Percentiles rank a stretch among this genome's conserved stretches.
These are phyloP conservation scores for Callyntrura guangdongensis DNA, from an alignment of 2,888 invertebrate species.

Conservation along the genomic window DNA sequence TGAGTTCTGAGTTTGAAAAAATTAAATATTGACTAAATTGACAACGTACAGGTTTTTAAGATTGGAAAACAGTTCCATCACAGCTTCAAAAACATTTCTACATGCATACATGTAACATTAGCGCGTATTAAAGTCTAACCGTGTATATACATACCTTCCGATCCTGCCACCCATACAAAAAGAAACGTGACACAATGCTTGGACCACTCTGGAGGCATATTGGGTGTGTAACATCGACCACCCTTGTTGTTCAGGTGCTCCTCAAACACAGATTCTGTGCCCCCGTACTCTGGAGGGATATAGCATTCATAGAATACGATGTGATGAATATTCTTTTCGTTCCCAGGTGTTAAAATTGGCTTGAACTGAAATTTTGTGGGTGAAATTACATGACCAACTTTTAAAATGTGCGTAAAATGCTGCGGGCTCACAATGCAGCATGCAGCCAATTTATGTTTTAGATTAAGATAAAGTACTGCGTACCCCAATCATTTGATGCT, in stretches of 20 bases:
- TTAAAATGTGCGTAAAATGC: too few species aligned
- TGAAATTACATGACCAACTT: too few species aligned
- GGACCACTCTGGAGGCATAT: conserved; percentile 92
- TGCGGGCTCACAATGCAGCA: too few species aligned
- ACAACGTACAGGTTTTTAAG: too few species aligned
- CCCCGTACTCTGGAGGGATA: conserved; percentile 80
- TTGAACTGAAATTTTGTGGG: conserved; percentile 87
- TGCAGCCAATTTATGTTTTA: too few species aligned
- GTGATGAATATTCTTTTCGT: conserved; percentile 92
- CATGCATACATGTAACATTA: too few species aligned
- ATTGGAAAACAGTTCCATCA: too few species aligned
- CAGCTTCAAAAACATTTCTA: too few species aligned
- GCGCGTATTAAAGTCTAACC: too few species aligned
- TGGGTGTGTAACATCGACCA: conserved; percentile 90
- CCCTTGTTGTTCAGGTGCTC: conserved; percentile 90
- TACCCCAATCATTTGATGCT: conserved; percentile 93
- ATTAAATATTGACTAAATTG: too few species aligned
- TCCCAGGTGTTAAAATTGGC: conserved; percentile 87
- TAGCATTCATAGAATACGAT: conserved; percentile 94
- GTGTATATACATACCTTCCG: conserved; percentile 91
- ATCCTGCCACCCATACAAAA: conserved; percentile 94
- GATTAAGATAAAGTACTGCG: too few species aligned
- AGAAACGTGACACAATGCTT: conserved; percentile 92
- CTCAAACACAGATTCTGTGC: conserved; percentile 87
- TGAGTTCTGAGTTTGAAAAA: neutral